These are phyloP conservation scores for Melipona beecheii DNA, from an alignment of 2,888 invertebrate species.

Conservation along the genomic window DNA sequence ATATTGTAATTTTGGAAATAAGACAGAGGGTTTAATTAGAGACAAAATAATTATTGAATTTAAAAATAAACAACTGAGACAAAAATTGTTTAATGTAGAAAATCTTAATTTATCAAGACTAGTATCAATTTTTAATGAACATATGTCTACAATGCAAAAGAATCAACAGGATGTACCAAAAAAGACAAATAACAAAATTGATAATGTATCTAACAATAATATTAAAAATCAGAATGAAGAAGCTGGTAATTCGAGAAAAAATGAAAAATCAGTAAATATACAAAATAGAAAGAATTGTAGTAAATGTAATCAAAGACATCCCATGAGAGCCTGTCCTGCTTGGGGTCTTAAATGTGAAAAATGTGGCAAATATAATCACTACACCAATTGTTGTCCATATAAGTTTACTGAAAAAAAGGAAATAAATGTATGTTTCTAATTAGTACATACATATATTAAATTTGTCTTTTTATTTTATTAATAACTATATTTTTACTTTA, in stretches of 20 bases:
- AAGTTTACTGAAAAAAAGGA: not conserved
- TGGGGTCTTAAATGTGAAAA: conserved; percentile 57
- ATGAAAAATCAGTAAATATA: not conserved
- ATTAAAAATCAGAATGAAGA: not conserved
- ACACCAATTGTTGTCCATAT: conserved; percentile 2
- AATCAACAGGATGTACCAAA: not conserved
- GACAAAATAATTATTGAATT: conserved; percentile 66
- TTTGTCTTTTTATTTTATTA: not conserved
- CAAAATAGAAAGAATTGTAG: conserved; percentile 38
- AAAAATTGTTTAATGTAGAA: conserved; percentile 39
- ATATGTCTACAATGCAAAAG: not conserved
- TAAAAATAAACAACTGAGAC: conserved; percentile 41
- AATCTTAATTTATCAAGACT: conserved; percentile 48
- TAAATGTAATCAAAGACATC: conserved; percentile 60
- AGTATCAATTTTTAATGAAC: conserved; percentile 31
- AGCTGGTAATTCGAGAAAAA: not conserved
- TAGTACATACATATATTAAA: not conserved
- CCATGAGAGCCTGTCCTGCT: conserved; percentile 60
- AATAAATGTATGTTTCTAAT: not conserved
- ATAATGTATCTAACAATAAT: not conserved
- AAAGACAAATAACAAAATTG: not conserved
- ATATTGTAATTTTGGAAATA: conserved; percentile 64
- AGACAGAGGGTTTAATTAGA: conserved; percentile 62
- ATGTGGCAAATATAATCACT: conserved; percentile 60
- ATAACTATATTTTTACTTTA: not conserved